These are phyloP conservation scores for Lanius ludovicianus DNA, from an alignment of 2,113 vertebrate genomes.

Conservation along the genomic window DNA sequence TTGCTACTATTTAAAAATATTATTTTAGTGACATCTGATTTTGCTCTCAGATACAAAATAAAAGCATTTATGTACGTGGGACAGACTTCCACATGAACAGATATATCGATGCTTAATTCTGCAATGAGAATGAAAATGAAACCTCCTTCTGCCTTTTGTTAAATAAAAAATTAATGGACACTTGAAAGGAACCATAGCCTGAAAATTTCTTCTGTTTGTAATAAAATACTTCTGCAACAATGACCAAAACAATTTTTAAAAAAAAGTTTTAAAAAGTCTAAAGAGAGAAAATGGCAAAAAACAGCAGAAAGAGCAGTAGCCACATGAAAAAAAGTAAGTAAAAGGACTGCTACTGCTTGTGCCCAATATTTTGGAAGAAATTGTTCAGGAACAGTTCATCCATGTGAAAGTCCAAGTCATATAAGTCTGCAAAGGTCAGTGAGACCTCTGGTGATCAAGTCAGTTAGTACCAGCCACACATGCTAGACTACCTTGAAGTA, in stretches of 20 bases:
- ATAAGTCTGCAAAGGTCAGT: slow-evolving; percentile 58
- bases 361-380: slow-evolving; percentile 25
- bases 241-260: neutral
- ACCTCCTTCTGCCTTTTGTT: neutral
- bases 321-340: slow-evolving; percentile 25
- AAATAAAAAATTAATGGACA: neutral
- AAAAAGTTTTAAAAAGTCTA: neutral
- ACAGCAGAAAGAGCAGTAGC: neutral
- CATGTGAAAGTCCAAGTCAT: slow-evolving; percentile 32
- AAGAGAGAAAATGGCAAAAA: neutral
- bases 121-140: neutral
- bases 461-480: neutral
- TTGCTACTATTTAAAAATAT: neutral
- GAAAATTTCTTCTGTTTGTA: neutral
- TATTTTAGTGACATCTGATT: neutral
- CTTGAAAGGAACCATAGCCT: neutral
- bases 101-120: neutral
- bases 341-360: slow-evolving; percentile 38
- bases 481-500: neutral
- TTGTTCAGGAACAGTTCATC: slow-evolving; percentile 58
- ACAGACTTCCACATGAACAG: neutral
- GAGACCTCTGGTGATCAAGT: slow-evolving; percentile 62
- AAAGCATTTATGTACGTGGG: neutral
- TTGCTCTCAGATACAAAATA: neutral
- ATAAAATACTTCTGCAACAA: neutral